A percentile compares a stretch with the other conserved stretches of the same genome.
phyloP scores from a whole-genome alignment of 2,888 invertebrate species.

The Sinotaia quadrata region DNA sequence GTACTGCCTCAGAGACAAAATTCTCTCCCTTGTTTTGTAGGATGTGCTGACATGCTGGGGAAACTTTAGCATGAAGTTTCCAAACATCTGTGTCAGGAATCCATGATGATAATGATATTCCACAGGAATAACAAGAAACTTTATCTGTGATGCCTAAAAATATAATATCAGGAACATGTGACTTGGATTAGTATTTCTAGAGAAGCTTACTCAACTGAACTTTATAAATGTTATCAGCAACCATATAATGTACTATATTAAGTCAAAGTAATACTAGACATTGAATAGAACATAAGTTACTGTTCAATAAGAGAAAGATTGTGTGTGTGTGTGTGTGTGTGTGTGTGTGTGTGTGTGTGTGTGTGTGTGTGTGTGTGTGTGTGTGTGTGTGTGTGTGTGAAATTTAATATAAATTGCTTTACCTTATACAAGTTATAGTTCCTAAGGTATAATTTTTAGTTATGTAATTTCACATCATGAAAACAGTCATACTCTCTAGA shows the following conservation, averaged over 20 bases:
- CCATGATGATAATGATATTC: neutral
- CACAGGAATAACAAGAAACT: slow-evolving; percentile 4
- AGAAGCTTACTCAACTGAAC: too few relatives aligned
- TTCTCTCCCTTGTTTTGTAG: neutral
- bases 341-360: too few relatives aligned
- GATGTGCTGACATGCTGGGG: neutral
- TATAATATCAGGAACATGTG: neutral
- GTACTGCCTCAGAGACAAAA: neutral
- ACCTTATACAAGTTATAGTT: too few relatives aligned
- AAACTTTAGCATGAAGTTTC: slow-evolving; percentile 1
- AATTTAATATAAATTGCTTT: too few relatives aligned
- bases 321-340: neutral
- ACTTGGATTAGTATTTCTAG: too few relatives aligned
- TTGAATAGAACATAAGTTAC: too few relatives aligned
- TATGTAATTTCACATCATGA: too few relatives aligned
- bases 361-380: too few relatives aligned
- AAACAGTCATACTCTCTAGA: too few relatives aligned
- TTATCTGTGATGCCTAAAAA: neutral
- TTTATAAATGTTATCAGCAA: neutral
- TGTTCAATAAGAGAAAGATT: too few relatives aligned
- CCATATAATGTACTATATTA: neutral
- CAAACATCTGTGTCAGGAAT: neutral
- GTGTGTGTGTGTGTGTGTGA: too few relatives aligned
- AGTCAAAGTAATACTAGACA: neutral
- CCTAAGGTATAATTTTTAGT: too few relatives aligned